Base-by-base conservation (phyloP, 2,113 vertebrate genomes). In the Mustela lutreola region DNA sequence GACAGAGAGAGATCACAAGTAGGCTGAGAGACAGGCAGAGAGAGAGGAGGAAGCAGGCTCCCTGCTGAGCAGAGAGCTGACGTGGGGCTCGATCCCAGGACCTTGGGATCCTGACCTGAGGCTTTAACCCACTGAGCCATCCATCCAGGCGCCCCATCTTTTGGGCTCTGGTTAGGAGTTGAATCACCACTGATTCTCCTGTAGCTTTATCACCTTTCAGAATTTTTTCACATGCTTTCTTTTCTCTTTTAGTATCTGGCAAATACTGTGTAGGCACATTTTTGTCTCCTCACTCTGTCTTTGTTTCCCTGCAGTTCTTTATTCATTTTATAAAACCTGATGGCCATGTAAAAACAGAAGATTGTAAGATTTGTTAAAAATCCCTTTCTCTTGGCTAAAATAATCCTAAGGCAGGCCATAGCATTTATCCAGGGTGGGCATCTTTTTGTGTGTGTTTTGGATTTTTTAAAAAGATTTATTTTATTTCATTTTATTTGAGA, bases 341-440 rank as follows among this genome's bases (percentile, higher is more conserved):
- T 11, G 73, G 70, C 58, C 82, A 60, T 87, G n/a, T 85, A 56
- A 93, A 97, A 97, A 89, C 60, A 91, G 82, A 91, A 91, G 26
- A 96, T 91, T 88, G 80, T 58, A 73, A 81, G 42, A 83, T 84
- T 56, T 83, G 89, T 75, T n/a, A 22, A 50, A 62, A 67, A 79
- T 91, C 26, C 33, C 36, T 7, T 75, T 91, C 89, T 85, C 60
- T 96, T 91, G 65, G n/a, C 58, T 93, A 73, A 91, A 91, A 88
- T 70, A 85, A 94, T 91, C 42, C 31, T 21, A 88, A 91, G 33
- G 33, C 26, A 62, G 73, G 8, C 39, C 70, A 18, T 90, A 79
- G 78, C 22, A 50, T 21, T 82, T 70, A 94, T 33, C 4, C 60
- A 73, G 60, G 21, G 42, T 96, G 39, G 93, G 9, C 56, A 45